Conservation (phyloP, 2,113 vertebrate species). For the Sula dactylatra region DNA sequence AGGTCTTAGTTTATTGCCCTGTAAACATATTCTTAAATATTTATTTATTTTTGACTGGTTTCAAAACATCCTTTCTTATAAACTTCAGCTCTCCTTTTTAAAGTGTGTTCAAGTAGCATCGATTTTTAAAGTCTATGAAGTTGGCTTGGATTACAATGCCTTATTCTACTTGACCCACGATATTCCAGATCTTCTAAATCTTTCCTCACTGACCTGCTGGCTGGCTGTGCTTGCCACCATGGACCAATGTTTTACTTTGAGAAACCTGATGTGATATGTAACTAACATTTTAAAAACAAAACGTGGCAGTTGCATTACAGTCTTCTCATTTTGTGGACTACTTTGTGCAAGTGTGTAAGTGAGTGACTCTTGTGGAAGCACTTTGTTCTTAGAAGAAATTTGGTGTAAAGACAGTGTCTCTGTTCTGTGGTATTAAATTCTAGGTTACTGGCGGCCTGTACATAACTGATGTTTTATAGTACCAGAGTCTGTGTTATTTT, state of each 20-base stretch:
- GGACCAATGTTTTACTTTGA: not conserved
- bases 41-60: not conserved
- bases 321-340: not conserved
- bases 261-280: not conserved
- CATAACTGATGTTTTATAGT: not conserved
- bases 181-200: not conserved
- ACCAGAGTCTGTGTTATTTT: not conserved
- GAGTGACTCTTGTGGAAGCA: not conserved
- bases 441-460: not conserved
- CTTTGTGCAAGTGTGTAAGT: not conserved
- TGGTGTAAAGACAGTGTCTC: not conserved
- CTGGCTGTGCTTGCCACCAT: not conserved
- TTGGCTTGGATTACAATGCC: not conserved
- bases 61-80: not conserved
- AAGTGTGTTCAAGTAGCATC: not conserved
- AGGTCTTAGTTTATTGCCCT: not conserved
- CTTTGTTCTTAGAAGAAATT: not conserved
- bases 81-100: not conserved
- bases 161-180: not conserved
- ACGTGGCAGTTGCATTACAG: not conserved
- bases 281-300: not conserved
- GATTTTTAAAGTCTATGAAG: not conserved
- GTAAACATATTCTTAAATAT: not conserved
- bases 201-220: not conserved
- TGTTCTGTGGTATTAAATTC: not conserved